These are phyloP conservation scores for Megalops cyprinoides DNA, from an alignment of 2,797 vertebrate genomes.

Conservation along the genomic window DNA sequence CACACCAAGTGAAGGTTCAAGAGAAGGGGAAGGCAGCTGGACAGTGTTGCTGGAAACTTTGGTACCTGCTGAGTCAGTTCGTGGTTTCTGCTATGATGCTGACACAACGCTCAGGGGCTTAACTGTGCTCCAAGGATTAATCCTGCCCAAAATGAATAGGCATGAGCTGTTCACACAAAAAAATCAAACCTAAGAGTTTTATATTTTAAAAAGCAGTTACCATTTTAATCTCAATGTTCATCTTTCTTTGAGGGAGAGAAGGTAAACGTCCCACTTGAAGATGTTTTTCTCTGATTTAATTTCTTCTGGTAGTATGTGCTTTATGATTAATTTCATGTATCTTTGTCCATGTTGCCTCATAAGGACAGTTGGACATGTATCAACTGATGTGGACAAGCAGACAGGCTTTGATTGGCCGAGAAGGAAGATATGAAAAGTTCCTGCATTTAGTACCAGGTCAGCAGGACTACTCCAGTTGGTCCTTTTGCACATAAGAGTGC, in stretches of 20 bases:
- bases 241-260: background rate
- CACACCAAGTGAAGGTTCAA: background rate
- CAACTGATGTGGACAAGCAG: background rate
- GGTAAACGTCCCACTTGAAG: background rate
- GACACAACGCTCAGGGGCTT: too few relatives aligned
- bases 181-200: background rate
- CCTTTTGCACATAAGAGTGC: background rate
- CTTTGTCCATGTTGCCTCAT: background rate
- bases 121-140: background rate
- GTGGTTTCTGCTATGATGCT: background rate
- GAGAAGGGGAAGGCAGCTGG: background rate
- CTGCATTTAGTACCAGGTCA: background rate
- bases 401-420: background rate
- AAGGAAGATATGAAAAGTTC: background rate
- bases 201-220: too few relatives aligned
- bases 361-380: background rate
- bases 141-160: background rate
- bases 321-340: background rate
- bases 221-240: background rate
- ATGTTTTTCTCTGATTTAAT: background rate
- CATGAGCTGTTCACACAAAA: background rate
- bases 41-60: background rate
- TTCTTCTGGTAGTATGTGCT: background rate
- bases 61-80: slow-evolving; percentile 13
- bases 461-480: background rate